These are phyloP conservation scores for Scaptomyza graminum DNA, from an alignment of 1,140 invertebrate genomes.

Conservation along the genomic window DNA sequence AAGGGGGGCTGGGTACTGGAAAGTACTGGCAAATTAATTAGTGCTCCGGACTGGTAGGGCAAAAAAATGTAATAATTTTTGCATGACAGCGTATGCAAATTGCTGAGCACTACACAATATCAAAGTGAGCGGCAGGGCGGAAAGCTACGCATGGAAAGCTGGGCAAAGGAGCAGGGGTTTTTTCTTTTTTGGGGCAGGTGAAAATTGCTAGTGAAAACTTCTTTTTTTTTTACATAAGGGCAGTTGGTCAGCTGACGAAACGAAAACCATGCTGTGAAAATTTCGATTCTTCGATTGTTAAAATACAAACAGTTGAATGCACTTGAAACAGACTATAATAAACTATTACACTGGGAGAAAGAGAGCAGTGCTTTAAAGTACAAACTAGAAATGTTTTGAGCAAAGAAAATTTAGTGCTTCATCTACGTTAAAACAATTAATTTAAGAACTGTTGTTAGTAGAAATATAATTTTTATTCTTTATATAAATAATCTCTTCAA, in stretches of 20 bases:
- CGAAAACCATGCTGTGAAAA: constrained; percentile 15
- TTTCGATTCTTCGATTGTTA: constrained; percentile 54
- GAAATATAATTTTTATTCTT: too few relatives aligned
- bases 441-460: too few relatives aligned
- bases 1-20: not conserved
- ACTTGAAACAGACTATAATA: constrained; percentile 30
- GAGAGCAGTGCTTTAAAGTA: not conserved
- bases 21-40: constrained; percentile 65
- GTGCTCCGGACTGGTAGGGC: constrained; percentile 20
- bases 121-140: constrained; percentile 68
- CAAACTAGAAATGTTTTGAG: constrained; percentile 20
- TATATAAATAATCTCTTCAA: not conserved
- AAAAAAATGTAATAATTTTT: constrained; percentile 72
- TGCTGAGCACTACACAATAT: constrained; percentile 44
- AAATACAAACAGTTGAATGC: constrained; percentile 67
- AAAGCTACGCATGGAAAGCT: constrained; percentile 18
- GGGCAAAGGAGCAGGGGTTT: too few relatives aligned
- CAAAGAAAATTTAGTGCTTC: not conserved
- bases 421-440: too few relatives aligned
- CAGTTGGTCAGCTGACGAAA: constrained; percentile 62
- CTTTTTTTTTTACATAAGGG: constrained; percentile 49
- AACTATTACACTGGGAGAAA: constrained; percentile 26
- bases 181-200: constrained; percentile 20
- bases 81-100: constrained; percentile 81
- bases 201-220: constrained; percentile 47